Evolutionary conservation across 2,113 vertebrate genomes (phyloP).

Genomic region (Argyrosomus japonicus): DNA sequence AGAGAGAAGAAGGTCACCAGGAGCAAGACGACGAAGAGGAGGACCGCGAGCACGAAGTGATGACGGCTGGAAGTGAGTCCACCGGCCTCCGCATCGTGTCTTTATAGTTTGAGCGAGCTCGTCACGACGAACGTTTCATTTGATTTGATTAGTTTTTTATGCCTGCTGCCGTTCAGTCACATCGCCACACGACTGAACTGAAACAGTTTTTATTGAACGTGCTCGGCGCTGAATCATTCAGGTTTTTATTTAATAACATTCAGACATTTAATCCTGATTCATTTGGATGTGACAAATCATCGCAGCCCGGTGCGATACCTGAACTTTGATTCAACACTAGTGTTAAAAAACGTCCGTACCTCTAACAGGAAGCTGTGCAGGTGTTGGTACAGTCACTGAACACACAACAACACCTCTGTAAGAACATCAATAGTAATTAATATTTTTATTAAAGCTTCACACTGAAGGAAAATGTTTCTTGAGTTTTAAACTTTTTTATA

Average conservation of each 20-base stretch:
- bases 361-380: neutral
- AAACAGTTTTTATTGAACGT: too few species aligned
- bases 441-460: too few species aligned
- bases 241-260: neutral
- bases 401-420: too few species aligned
- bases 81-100: neutral
- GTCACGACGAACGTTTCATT: neutral
- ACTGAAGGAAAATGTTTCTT: too few species aligned
- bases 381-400: neutral
- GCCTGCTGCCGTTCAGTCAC: too few species aligned
- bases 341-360: too few species aligned
- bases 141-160: too few species aligned
- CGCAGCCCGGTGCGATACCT: neutral
- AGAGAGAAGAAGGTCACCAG: constrained; percentile 92
- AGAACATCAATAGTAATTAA: too few species aligned
- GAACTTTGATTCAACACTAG: too few species aligned
- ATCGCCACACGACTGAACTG: too few species aligned
- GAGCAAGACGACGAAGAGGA: constrained; percentile 97
- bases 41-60: constrained; percentile 95
- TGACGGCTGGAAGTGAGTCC: constrained; percentile 97
- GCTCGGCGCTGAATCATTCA: neutral
- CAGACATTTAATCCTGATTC: neutral
- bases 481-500: too few species aligned
- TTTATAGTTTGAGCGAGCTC: neutral
- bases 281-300: neutral